These are phyloP conservation scores for Anabacerthia variegaticeps DNA, from an alignment of 2,797 vertebrate species.

Conservation along the genomic window DNA sequence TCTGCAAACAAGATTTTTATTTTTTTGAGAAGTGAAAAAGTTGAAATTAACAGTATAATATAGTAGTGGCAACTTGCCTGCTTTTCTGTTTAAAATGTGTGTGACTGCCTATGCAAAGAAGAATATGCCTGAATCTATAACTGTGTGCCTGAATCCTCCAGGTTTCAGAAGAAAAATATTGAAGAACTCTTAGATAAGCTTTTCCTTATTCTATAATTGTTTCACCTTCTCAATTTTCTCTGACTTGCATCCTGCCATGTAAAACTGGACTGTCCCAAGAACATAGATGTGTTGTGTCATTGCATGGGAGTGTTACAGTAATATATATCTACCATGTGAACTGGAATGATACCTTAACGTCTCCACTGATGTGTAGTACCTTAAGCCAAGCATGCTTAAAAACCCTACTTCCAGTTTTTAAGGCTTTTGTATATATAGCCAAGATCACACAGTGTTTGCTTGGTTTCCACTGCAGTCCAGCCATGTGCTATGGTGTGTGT, in stretches of 20 bases:
- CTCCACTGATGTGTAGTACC: background rate
- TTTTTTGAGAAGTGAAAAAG: background rate
- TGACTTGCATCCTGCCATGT: background rate
- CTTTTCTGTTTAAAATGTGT: background rate
- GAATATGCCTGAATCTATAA: background rate
- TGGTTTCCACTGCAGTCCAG: background rate
- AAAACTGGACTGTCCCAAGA: background rate
- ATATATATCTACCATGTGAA: rapidly evolving
- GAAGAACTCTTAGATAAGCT: background rate
- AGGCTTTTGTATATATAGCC: background rate
- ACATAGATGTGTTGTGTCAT: background rate
- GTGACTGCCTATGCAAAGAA: background rate
- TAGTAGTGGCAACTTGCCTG: background rate
- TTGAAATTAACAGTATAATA: background rate
- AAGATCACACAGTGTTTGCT: background rate
- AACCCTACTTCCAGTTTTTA: background rate
- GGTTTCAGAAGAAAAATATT: background rate
- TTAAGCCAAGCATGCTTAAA: background rate
- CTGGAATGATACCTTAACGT: background rate
- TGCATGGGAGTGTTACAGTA: background rate
- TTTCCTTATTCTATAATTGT: background rate
- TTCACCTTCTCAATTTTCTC: background rate
- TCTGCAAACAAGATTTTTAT: background rate
- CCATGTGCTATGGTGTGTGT: background rate
- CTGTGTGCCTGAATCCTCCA: background rate